Evolutionary conservation across 2,888 invertebrate species (phyloP), one percentile per base, ranked within the genome.

Genomic region (Embidobia sp.): DNA sequence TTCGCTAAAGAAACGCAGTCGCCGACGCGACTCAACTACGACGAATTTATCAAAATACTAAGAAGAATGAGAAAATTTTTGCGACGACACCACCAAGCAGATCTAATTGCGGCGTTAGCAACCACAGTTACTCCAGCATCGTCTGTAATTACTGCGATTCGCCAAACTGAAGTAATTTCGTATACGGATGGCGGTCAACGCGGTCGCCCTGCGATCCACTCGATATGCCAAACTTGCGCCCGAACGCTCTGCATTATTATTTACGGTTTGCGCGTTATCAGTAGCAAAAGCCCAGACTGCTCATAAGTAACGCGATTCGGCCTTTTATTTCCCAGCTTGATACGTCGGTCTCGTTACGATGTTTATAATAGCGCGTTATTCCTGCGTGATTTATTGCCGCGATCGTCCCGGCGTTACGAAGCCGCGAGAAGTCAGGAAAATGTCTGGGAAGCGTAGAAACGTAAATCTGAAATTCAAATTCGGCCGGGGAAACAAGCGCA

Each of bases 391-490:
- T 61, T 61, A 61, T 48, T 48, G 11, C 22, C 15, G 44, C 18
- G 61, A 48, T 44, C 33, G 35, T 35, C 18, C 11, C 18, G 16
- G 19, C 13, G 31, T 63, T 40, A 40, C 40, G 31, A 40, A 31
- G 19, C 27, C 26, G 37, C 15, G 31, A 59, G 42, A 55, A 37
- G 55, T 59, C 48, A 63, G 49, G 40, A 48, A 48, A 61, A 61
- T 61, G 18, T 27, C 48, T 46, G n/a, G 22, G 44, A 33, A 10
- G 11, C 8, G 51, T 10, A 31, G 48, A 49, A 64, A 64, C 51
- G n/a, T 37, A 42, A 49, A 64, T 64, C 19, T 51, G 31, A 51
- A 40, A 37, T 64, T 42, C 31, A 51, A 51, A 64, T 64, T 19
- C 4, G 29, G 22, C 10, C 13, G 42, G 22, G 15, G 33, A 64